Percentiles rank a stretch among this genome's conserved stretches.
phyloP scores from a whole-genome alignment of 2,113 vertebrate species.

The Ictidomys tridecemlineatus region DNA sequence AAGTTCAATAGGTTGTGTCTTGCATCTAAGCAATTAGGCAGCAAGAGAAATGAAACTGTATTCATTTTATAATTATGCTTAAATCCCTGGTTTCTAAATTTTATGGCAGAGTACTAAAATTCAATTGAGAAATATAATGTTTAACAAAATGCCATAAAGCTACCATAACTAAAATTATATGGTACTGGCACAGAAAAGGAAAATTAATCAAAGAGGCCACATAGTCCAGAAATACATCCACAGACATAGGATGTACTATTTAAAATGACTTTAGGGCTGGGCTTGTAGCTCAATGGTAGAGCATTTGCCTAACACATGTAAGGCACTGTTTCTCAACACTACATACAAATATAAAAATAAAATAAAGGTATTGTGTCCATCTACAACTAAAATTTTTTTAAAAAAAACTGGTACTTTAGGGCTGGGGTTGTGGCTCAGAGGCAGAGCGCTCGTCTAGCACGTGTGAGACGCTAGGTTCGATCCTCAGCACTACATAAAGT shows the following conservation, averaged over 20 bases:
- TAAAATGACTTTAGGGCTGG: not conserved
- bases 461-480: too few species aligned
- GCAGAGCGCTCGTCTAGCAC: too few species aligned
- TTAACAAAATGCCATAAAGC: not conserved
- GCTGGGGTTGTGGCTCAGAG: too few species aligned
- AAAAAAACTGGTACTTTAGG: not conserved
- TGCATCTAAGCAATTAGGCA: not conserved
- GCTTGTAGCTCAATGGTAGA: too few species aligned
- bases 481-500: too few species aligned
- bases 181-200: not conserved
- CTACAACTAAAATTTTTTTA: too few species aligned
- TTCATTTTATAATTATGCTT: slow-evolving; percentile 15
- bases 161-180: slow-evolving; percentile 27
- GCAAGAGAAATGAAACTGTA: slow-evolving; percentile 3
- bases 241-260: not conserved
- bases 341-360: too few species aligned
- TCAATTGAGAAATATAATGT: slow-evolving; percentile 43
- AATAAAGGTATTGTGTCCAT: too few species aligned
- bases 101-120: not conserved
- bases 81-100: slow-evolving; percentile 51
- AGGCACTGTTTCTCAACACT: too few species aligned
- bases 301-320: too few species aligned
- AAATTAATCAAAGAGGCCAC: slow-evolving; percentile 24
- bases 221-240: slow-evolving; percentile 12
- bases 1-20: not conserved